These are phyloP conservation scores for Drosophila arawakana DNA, from an alignment of 1,140 invertebrate species.

Conservation along the genomic window DNA sequence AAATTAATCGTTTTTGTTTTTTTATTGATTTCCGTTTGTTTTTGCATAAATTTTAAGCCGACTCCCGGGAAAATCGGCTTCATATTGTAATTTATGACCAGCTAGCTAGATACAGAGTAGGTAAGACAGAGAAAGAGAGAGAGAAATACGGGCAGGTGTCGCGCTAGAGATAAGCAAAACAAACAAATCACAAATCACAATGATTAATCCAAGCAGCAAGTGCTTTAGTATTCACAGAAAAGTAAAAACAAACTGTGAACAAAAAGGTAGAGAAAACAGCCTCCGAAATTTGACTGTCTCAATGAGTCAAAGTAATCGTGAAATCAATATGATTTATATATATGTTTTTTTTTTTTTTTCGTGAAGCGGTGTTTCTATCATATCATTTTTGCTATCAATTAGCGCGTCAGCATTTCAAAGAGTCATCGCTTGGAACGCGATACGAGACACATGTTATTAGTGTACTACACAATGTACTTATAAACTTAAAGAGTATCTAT, in stretches of 20 bases:
- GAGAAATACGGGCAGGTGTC: constrained; percentile 11
- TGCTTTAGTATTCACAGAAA: not conserved
- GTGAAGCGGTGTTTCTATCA: constrained; percentile 7
- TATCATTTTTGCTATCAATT: constrained; percentile 69
- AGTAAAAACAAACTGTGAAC: not conserved
- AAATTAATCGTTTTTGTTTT: constrained; percentile 50
- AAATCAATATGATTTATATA: constrained; percentile 22
- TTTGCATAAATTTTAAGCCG: constrained; percentile 55
- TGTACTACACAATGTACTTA: constrained; percentile 2
- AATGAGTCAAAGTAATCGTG: constrained; percentile 19
- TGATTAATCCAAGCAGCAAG: constrained; percentile 30
- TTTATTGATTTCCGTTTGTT: constrained; percentile 55
- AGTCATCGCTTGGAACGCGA: constrained; percentile 35
- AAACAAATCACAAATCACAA: constrained; percentile 22
- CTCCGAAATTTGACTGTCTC: not conserved
- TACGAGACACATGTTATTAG: constrained; percentile 29
- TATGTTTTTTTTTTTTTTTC: not conserved
- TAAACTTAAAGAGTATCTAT: not conserved
- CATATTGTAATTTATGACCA: constrained; percentile 16
- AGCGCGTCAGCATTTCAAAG: constrained; percentile 49
- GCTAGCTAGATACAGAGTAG: not conserved
- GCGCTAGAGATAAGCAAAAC: constrained; percentile 30
- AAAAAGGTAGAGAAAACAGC: constrained; percentile 1
- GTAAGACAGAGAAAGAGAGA: not conserved
- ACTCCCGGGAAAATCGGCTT: constrained; percentile 15